Conservation (phyloP, 2,888 invertebrate genomes). For the Dasysyrphus tricinctus region DNA sequence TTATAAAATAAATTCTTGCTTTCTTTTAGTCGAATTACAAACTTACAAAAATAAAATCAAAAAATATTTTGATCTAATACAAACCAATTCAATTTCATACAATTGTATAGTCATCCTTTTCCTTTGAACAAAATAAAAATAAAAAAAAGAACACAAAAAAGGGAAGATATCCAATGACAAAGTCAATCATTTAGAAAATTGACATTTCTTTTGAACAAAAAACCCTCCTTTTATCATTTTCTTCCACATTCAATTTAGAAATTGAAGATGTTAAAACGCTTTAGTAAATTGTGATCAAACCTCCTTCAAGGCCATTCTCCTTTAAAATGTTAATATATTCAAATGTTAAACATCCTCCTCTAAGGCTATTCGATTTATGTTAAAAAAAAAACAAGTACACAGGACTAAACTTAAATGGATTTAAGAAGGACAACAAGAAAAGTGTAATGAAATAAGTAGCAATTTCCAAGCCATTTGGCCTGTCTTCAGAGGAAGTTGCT, state of each 20-base stretch:
- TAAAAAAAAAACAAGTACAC: constrained; percentile 3
- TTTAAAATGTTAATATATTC: constrained; percentile 36
- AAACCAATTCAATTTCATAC: constrained; percentile 47
- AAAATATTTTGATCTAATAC: constrained; percentile 25
- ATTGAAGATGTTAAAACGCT: constrained; percentile 27
- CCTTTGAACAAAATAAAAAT: neutral
- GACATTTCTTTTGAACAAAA: constrained; percentile 44
- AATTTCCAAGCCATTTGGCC: constrained; percentile 63
- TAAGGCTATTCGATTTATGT: constrained; percentile 21
- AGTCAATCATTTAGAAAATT: constrained; percentile 65
- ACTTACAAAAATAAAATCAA: neutral
- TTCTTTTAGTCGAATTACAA: constrained; percentile 31
- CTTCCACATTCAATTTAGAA: constrained; percentile 40
- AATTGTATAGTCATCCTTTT: constrained; percentile 18
- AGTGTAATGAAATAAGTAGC: constrained; percentile 7
- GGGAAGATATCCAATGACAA: constrained; percentile 3
- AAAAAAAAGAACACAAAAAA: neutral
- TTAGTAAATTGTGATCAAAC: constrained; percentile 35
- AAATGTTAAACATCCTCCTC: constrained; percentile 24
- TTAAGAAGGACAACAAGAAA: neutral
- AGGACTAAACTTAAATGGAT: constrained; percentile 17
- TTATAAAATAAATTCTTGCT: constrained; percentile 14
- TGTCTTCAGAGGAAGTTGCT: constrained; percentile 16
- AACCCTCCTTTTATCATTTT: neutral
- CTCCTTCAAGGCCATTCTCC: neutral